A percentile compares a stretch with the other conserved stretches of the same genome.
Evolutionary conservation across 2,113 vertebrate genomes (phyloP).

Genomic region (Xiphophorus couchianus): DNA sequence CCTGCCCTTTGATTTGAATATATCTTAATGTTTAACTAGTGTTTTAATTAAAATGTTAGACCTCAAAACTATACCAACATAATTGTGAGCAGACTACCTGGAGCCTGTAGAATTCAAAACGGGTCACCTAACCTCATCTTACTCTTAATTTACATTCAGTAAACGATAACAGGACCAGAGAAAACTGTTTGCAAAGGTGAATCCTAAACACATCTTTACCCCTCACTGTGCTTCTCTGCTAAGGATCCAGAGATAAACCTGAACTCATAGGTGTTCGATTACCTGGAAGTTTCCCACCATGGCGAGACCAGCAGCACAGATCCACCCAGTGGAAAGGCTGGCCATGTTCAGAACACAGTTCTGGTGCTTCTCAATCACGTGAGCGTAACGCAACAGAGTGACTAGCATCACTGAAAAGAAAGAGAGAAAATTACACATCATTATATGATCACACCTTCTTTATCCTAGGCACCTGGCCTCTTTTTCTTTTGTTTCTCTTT

Average conservation of each 20-base stretch:
- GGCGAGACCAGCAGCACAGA: constrained; percentile 86
- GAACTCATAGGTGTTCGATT: not conserved
- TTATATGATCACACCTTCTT: too few species aligned
- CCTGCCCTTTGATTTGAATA: not conserved
- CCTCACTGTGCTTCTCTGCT: not conserved
- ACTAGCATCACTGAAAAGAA: constrained; percentile 83
- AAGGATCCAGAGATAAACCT: not conserved
- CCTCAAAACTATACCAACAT: not conserved
- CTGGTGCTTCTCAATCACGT: constrained; percentile 83
- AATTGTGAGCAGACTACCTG: too few species aligned
- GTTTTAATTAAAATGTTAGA: not conserved
- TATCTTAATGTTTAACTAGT: not conserved
- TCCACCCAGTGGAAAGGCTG: constrained; percentile 82
- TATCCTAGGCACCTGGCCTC: too few species aligned
- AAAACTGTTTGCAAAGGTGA: not conserved
- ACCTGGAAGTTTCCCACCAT: constrained; percentile 92
- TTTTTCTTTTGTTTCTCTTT: too few species aligned
- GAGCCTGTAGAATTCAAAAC: too few species aligned
- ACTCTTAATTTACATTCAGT: too few species aligned
- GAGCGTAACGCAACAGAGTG: constrained; percentile 84
- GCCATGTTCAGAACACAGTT: constrained; percentile 85
- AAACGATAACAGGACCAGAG: not conserved
- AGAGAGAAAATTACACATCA: not conserved
- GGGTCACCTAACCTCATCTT: too few species aligned
- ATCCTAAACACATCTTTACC: not conserved